Evolutionary conservation across 2,113 vertebrate species (phyloP).

Genomic region (Pelecanoides urinatrix): DNA sequence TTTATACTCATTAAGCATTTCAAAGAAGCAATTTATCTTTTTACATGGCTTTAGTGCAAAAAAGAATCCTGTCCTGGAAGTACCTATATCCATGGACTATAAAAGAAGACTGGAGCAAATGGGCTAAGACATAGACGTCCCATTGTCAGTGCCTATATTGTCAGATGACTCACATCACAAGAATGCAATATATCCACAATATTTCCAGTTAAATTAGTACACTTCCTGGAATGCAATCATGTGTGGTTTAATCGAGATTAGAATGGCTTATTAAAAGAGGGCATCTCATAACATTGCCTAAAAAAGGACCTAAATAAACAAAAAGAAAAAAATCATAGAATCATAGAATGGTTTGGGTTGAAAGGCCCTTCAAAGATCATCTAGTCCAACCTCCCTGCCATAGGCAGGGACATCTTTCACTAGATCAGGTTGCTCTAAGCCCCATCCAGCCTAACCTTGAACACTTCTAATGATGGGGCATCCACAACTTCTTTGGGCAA

Average conservation of each 20-base stretch:
- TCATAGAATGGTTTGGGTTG: neutral
- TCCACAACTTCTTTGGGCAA: neutral
- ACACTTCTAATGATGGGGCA: neutral
- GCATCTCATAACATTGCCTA: neutral
- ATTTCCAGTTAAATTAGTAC: neutral
- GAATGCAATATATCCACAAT: neutral
- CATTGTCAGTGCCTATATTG: neutral
- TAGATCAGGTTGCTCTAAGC: neutral
- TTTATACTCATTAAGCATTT: neutral
- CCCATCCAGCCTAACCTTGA: neutral
- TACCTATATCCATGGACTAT: neutral
- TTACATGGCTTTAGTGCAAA: neutral
- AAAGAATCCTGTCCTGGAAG: neutral
- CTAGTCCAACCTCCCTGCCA: neutral
- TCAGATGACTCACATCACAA: neutral
- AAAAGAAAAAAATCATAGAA: neutral
- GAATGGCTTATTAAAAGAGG: neutral
- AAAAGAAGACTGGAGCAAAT: neutral
- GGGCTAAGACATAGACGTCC: neutral
- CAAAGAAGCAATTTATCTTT: neutral
- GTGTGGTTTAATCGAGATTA: neutral
- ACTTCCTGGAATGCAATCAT: neutral
- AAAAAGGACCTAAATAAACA: neutral
- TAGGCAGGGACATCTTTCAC: neutral
- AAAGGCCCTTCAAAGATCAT: neutral